Conservation (phyloP, 2,888 invertebrate genomes). For the Deilephila elpenor region DNA sequence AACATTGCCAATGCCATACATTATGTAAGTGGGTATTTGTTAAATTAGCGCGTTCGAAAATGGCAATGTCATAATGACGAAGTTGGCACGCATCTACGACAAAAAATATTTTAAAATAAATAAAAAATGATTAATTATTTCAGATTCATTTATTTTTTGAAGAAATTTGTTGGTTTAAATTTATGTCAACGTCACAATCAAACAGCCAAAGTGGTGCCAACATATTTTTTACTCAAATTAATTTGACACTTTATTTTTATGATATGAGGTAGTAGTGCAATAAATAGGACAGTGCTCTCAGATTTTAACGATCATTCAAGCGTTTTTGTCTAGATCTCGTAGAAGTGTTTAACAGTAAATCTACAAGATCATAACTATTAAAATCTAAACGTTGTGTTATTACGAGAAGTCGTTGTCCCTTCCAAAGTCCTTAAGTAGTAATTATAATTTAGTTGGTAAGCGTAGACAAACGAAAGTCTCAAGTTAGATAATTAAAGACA, state of each 20-base stretch:
- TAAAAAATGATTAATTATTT: not conserved
- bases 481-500: too few species aligned
- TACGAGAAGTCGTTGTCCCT: too few species aligned
- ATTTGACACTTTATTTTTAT: conserved; percentile 12
- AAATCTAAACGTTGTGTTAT: too few species aligned
- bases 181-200: conserved; percentile 19
- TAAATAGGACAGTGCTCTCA: conserved; percentile 21
- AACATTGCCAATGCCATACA: conserved; percentile 8
- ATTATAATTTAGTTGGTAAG: too few species aligned
- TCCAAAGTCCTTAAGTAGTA: too few species aligned
- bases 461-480: too few species aligned
- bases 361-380: too few species aligned
- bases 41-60: conserved; percentile 15
- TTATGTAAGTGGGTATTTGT: conserved; percentile 14
- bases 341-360: not conserved
- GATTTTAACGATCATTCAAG: not conserved
- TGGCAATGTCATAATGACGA: conserved; percentile 17
- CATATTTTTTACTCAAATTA: conserved; percentile 5
- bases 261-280: conserved; percentile 14
- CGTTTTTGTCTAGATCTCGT: not conserved
- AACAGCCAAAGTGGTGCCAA: conserved; percentile 9
- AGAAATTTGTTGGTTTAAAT: not conserved
- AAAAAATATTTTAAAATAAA: conserved; percentile 2
- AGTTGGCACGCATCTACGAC: conserved; percentile 6
- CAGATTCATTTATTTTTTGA: not conserved